Conservation (phyloP, 2,888 invertebrate genomes). For the Leptinotarsa rubiginosa region DNA sequence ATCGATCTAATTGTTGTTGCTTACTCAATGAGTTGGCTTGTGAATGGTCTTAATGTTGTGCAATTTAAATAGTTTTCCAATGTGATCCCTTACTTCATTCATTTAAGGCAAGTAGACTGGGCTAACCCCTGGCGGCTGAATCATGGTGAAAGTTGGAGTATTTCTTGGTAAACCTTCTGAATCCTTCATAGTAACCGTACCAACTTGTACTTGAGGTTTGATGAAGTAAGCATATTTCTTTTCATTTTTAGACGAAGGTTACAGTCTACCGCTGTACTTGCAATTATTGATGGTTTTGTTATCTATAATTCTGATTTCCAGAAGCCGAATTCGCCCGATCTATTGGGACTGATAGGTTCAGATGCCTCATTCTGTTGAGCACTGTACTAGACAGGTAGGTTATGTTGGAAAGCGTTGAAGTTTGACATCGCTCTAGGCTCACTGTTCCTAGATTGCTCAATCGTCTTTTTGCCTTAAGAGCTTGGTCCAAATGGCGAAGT, state of each 20-base stretch:
- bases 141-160: too few relatives aligned
- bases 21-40: too few relatives aligned
- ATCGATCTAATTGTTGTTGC: too few relatives aligned
- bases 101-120: too few relatives aligned
- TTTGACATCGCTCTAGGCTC: constrained; percentile 55
- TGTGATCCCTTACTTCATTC: too few relatives aligned
- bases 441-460: constrained; percentile 47
- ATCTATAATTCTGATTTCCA: not conserved
- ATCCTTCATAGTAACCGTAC: constrained; percentile 73
- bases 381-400: constrained; percentile 21
- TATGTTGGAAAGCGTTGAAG: constrained; percentile 44
- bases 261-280: constrained; percentile 39
- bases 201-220: constrained; percentile 76
- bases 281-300: constrained; percentile 29
- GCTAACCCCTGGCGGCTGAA: too few relatives aligned
- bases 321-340: not conserved
- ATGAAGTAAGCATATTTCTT: constrained; percentile 70
- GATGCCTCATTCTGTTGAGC: not conserved
- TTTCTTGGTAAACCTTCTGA: constrained; percentile 65
- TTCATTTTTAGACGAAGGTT: constrained; percentile 25
- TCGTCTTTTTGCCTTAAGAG: constrained; percentile 43
- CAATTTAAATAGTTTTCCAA: too few relatives aligned
- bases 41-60: too few relatives aligned
- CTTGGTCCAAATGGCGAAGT: too few relatives aligned
- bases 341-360: constrained; percentile 31